phyloP scores from a whole-genome alignment of 23 tunicate species.

The Halocynthia roretzi region DNA sequence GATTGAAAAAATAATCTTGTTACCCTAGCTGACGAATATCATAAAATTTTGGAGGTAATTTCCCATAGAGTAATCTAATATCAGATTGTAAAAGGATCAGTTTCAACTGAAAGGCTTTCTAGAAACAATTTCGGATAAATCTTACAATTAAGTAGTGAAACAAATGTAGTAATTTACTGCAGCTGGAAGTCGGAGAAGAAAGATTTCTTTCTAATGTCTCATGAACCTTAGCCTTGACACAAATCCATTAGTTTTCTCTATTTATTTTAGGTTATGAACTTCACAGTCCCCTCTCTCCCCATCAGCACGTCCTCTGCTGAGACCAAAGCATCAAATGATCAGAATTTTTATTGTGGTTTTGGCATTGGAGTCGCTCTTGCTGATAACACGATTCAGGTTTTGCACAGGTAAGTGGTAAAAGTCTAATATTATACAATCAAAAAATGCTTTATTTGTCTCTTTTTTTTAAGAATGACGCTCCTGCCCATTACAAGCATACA shows the following conservation, averaged over 20 bases:
- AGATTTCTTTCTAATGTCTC: too few species aligned
- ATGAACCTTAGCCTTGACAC: too few species aligned
- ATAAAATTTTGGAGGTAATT: too few species aligned
- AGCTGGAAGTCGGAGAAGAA: too few species aligned
- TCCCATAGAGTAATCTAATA: too few species aligned
- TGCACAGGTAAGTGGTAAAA: constrained; percentile 37
- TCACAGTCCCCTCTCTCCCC: constrained; percentile 40
- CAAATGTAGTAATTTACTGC: too few species aligned
- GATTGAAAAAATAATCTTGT: not conserved
- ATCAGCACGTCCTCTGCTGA: constrained; percentile 19
- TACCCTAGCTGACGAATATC: not conserved
- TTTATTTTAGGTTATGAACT: constrained; percentile 33
- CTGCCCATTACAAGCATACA: not conserved
- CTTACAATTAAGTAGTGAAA: too few species aligned
- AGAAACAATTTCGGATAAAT: too few species aligned
- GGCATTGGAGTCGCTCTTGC: constrained; percentile 66
- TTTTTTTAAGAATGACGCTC: not conserved
- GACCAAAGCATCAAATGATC: constrained; percentile 28
- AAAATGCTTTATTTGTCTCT: too few species aligned
- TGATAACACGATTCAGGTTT: constrained; percentile 56
- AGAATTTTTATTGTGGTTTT: constrained; percentile 43
- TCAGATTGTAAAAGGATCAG: too few species aligned
- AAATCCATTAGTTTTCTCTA: not conserved
- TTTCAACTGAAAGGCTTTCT: too few species aligned
- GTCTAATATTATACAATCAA: not conserved